These are phyloP conservation scores for Helicoverpa zea DNA, from an alignment of 1,140 invertebrate species.

Conservation along the genomic window DNA sequence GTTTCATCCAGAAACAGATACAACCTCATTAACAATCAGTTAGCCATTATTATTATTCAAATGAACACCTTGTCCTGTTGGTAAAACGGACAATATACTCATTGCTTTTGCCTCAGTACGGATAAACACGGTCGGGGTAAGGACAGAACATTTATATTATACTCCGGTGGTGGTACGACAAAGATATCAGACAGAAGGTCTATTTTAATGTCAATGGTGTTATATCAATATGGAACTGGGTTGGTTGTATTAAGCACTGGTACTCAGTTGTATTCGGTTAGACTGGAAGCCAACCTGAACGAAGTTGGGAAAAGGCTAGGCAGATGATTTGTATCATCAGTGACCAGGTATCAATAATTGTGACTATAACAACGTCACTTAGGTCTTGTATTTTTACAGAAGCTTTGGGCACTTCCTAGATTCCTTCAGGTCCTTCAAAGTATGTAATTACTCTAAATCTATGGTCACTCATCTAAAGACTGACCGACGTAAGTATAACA, in stretches of 20 bases:
- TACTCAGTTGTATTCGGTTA: too few species aligned
- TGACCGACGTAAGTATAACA: too few species aligned
- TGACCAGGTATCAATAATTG: too few species aligned
- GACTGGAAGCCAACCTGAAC: neutral
- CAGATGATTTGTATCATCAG: too few species aligned
- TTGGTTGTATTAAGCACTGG: too few species aligned
- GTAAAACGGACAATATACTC: neutral
- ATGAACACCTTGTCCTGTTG: constrained; percentile 1
- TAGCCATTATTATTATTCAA: constrained; percentile 8
- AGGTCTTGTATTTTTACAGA: too few species aligned
- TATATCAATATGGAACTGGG: too few species aligned
- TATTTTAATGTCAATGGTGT: neutral
- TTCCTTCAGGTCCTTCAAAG: too few species aligned
- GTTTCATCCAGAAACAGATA: neutral
- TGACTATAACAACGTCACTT: too few species aligned
- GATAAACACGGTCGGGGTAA: neutral
- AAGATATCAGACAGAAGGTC: neutral
- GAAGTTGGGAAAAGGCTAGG: neutral
- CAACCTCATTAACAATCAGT: constrained; percentile 1
- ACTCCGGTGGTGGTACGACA: neutral
- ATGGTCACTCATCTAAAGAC: too few species aligned
- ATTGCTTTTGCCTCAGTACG: neutral
- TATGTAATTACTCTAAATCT: too few species aligned
- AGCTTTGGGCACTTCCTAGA: too few species aligned
- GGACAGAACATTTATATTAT: constrained; percentile 24